A percentile compares a stretch with the other conserved stretches of the same genome.
phyloP scores from a whole-genome alignment of 1,140 invertebrate species.

The Leptopilina clavipes region DNA sequence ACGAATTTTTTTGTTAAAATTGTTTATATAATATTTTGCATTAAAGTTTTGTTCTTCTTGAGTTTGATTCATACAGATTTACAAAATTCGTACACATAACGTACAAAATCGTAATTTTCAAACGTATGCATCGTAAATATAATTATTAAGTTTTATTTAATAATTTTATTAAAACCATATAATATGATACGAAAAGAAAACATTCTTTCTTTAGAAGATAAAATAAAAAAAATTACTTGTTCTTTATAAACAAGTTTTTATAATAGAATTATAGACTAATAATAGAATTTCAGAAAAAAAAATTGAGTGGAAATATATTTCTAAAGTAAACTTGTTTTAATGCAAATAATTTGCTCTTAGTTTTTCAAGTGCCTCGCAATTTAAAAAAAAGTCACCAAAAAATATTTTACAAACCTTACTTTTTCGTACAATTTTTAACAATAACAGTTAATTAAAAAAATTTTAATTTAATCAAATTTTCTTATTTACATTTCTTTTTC shows the following conservation, averaged over 20 bases:
- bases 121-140: neutral
- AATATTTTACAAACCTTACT: neutral
- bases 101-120: neutral
- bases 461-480: conserved; percentile 18
- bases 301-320: too few species aligned
- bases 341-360: too few species aligned
- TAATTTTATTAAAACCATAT: neutral
- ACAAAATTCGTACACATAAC: neutral
- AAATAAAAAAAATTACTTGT: too few species aligned
- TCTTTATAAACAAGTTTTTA: too few species aligned
- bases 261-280: too few species aligned
- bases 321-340: too few species aligned
- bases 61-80: neutral
- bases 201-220: neutral
- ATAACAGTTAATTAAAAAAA: conserved; percentile 14
- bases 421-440: neutral
- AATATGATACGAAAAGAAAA: neutral
- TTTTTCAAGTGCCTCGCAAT: too few species aligned
- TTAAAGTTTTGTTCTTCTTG: neutral
- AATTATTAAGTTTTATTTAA: neutral
- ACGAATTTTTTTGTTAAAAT: neutral
- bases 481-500: neutral
- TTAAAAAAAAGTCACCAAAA: neutral
- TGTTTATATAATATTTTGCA: neutral
- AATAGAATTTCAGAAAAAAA: too few species aligned